Conservation (phyloP, 2,113 vertebrate species). For the Lanius collurio region DNA sequence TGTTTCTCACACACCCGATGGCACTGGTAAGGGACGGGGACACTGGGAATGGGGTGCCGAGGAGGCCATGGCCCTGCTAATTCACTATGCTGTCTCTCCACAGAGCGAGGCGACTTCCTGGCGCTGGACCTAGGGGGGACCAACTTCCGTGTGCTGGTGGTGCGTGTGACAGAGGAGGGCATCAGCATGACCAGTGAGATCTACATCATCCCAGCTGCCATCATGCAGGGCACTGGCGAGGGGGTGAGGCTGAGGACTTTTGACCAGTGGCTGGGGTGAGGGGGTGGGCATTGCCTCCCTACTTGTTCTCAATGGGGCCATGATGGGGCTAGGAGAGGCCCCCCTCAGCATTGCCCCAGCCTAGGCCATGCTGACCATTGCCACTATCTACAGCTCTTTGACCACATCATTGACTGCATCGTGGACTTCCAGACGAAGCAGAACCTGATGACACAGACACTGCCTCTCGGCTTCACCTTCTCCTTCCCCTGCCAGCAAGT, state of each 20-base stretch:
- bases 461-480: conserved; percentile 79
- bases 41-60: accelerated
- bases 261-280: accelerated
- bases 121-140: conserved; percentile 88
- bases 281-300: background rate
- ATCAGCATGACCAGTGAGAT: conserved; percentile 74
- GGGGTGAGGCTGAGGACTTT: conserved; percentile 38
- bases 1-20: conserved; percentile 54
- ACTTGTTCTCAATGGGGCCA: background rate
- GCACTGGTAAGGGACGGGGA: conserved; percentile 60
- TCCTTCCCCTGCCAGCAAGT: conserved; percentile 80
- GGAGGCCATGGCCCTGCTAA: accelerated
- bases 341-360: accelerated
- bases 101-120: conserved; percentile 85
- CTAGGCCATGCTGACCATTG: background rate
- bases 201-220: conserved; percentile 70
- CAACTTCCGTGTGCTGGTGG: conserved; percentile 86
- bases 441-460: background rate
- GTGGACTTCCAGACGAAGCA: conserved; percentile 73
- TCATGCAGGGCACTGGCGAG: conserved; percentile 72
- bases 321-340: background rate
- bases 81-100: background rate
- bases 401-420: conserved; percentile 77
- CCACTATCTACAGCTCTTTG: conserved; percentile 67
- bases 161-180: conserved; percentile 42